Conservation (phyloP, 2,888 invertebrate species). For the Agriopis marginaria region DNA sequence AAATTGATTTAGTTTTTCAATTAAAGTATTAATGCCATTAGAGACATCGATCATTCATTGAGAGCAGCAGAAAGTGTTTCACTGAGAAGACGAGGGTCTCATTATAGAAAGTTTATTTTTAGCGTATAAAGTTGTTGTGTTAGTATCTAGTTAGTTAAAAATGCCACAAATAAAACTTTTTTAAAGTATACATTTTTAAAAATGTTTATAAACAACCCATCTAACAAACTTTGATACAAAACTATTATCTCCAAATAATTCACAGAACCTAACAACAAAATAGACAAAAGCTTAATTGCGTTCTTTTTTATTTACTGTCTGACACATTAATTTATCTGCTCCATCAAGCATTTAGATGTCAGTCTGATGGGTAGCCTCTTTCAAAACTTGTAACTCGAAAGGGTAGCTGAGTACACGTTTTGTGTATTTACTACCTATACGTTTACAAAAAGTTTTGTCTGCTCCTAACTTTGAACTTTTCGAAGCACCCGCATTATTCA, state of each 20-base stretch:
- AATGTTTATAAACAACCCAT: background rate
- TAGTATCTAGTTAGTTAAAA: background rate
- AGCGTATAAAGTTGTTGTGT: background rate
- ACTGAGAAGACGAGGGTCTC: conserved; percentile 2
- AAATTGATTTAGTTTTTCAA: conserved; percentile 14
- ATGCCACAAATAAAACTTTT: no score
- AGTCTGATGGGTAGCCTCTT: conserved; percentile 47
- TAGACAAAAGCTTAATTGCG: conserved; percentile 35
- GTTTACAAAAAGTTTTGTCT: no score
- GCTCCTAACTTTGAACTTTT: no score
- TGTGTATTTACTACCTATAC: background rate
- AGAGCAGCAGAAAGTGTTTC: background rate
- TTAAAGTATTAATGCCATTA: conserved; percentile 1
- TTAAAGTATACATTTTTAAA: background rate
- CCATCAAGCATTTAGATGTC: conserved; percentile 54
- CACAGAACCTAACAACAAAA: conserved; percentile 3
- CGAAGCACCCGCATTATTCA: no score
- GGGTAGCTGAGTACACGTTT: conserved; percentile 3
- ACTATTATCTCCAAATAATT: background rate
- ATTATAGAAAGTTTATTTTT: background rate
- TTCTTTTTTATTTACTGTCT: conserved; percentile 51
- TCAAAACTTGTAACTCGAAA: conserved; percentile 26
- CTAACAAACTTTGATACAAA: background rate
- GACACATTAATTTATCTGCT: conserved; percentile 59
- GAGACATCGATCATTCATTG: conserved; percentile 8